Base-by-base conservation (phyloP, 2,888 invertebrate species). In the Imbricaverruca yamaguchii region DNA sequence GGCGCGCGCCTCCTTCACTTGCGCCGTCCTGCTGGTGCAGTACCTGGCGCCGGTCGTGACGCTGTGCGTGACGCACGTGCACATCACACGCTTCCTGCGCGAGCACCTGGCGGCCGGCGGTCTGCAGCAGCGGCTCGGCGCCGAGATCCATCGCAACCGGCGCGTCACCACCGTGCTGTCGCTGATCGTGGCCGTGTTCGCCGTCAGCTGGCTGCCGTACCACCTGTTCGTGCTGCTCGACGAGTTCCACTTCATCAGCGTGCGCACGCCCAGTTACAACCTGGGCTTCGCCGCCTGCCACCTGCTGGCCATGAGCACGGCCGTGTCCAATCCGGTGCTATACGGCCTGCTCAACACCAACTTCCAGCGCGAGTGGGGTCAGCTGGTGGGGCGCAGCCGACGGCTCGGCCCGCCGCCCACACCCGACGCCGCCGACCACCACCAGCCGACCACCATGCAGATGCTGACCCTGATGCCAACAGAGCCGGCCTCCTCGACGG, bases 301-400 rank as follows among this genome's bases (percentile, higher is more conserved):
- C 84, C 85, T 90, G 83, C 86, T 89, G 55, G 91, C 90, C 21
- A 89, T 91, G 87, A 88, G 89, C 55, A 90, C 90, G 1, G 90
- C 90, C 0, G 89, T 90, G 83, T 88, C 89, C 65, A 91, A 91
- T 85, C 91, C 91, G 0, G 88, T 91, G 57, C 87, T 91, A 55
- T 91, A 91, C 85, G 91, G 90, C 15, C 89, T 90, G 88, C 87
- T 91, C 82, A 91, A 91, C 86, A 90, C 90, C 83, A 90, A 90
- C 85, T 90, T 91, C 85, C 85, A 89, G 25, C 86, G 87, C n/a
- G 90, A 90, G 85, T 74, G 74, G 74, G 53, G 55, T 9, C 74
- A 55, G 74, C 55, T 89, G 74, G 21, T 74, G 53, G 21, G 23
- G 55, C 74, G 55, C 53, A 13, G 59, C 15, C 59, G 59, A 7